Percentiles rank a stretch among this genome's conserved stretches.
These are phyloP conservation scores for Caenorhabditis japonica DNA, from an alignment of 2,888 invertebrate genomes.

Conservation along the genomic window DNA sequence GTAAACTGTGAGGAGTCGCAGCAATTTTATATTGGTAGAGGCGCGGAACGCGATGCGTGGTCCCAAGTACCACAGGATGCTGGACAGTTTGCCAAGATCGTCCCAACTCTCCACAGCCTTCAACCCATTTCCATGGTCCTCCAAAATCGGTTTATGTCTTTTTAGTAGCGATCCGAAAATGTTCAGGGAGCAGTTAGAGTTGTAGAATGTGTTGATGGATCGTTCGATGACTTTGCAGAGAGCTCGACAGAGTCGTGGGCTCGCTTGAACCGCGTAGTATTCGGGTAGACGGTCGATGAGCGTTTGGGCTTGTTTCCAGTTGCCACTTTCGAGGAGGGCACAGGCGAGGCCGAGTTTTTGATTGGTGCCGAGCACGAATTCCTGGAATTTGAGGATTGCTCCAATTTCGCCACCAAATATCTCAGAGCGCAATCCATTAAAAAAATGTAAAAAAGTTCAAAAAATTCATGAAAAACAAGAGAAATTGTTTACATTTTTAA, in stretches of 20 bases:
- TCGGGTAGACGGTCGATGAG: constrained; percentile 88
- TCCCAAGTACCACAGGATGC: constrained; percentile 59
- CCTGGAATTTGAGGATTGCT: constrained; percentile 45
- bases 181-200: constrained; percentile 29
- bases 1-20: constrained; percentile 80
- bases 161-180: constrained; percentile 28
- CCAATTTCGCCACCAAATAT: neutral
- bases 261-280: constrained; percentile 72
- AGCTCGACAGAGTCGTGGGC: constrained; percentile 63
- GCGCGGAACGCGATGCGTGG: constrained; percentile 59
- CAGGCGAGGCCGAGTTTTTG: constrained; percentile 94
- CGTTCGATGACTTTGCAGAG: constrained; percentile 67
- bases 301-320: constrained; percentile 89
- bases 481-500: too few species aligned
- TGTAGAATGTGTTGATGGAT: constrained; percentile 66
- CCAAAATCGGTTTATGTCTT: constrained; percentile 16
- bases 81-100: constrained; percentile 58
- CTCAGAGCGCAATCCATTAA: too few species aligned
- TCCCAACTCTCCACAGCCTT: constrained; percentile 56
- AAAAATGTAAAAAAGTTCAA: too few species aligned
- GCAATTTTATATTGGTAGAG: constrained; percentile 89
- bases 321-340: constrained; percentile 88
- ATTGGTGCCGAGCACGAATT: constrained; percentile 80
- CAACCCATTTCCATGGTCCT: constrained; percentile 35
- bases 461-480: too few species aligned